These are phyloP conservation scores for Vespertilio murinus DNA, from an alignment of 2,797 vertebrate species.

Conservation along the genomic window DNA sequence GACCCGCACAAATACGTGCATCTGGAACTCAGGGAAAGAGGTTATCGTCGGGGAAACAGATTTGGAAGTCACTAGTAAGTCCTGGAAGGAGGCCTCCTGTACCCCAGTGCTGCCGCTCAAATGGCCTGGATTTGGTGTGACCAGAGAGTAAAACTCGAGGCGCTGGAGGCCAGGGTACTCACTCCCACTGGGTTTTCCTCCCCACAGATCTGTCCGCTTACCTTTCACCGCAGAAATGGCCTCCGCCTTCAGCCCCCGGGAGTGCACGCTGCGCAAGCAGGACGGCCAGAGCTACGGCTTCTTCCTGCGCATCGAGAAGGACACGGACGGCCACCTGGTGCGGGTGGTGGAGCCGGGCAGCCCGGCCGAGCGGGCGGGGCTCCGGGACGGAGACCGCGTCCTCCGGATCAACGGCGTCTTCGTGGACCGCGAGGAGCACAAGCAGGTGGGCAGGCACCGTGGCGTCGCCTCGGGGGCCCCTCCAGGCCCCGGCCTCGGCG, in stretches of 20 bases:
- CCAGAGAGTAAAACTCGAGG: neutral
- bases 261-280: slow-evolving; percentile 90
- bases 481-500: neutral
- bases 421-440: slow-evolving; percentile 90
- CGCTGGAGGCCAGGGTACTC: neutral
- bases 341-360: slow-evolving; percentile 90
- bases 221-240: slow-evolving; percentile 86
- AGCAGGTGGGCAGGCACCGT: slow-evolving; percentile 83
- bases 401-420: slow-evolving; percentile 91
- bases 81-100: too few relatives aligned
- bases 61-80: neutral
- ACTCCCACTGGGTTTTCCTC: neutral
- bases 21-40: neutral
- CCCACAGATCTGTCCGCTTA: neutral
- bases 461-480: too few relatives aligned
- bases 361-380: slow-evolving; percentile 90
- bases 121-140: too few relatives aligned
- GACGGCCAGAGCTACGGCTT: slow-evolving; percentile 91
- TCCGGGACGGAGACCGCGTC: slow-evolving; percentile 94
- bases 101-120: fast-evolving
- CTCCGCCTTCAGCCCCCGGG: slow-evolving; percentile 83
- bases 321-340: slow-evolving; percentile 91
- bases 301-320: slow-evolving; percentile 91
- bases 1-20: neutral
- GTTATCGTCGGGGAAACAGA: neutral